Evolutionary conservation across 2,888 invertebrate species (phyloP), one percentile per base, ranked within the genome.

Genomic region (Sminthurinus aureus): DNA sequence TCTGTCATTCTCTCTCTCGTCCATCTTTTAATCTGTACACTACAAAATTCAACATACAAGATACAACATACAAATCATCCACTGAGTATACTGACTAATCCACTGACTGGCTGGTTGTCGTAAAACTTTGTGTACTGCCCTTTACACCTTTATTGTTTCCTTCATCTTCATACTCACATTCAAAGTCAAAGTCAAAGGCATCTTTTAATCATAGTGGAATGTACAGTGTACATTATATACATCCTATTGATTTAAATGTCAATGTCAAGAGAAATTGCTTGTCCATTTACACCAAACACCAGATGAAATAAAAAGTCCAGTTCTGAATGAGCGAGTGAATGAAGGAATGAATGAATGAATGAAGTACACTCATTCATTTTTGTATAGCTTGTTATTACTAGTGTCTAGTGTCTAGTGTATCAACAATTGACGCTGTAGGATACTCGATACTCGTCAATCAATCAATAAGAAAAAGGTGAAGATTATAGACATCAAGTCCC

Each of bases 241-340:
- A 71, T 69, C 67, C 71, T 71, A 71, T 71, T 71, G 71, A 71
- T 71, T 71, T 71, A 71, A 24, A 71, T 71, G 71, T 71, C 71
- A 71, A 71, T 71, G 71, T 71, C 71, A 26, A 71, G 71, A 15
- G 71, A 71, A 26, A 24, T 71, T 71, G 24, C 26, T 58, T 18
- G 18, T 58, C 2, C 58, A 58, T 38, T 38, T 38, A 38, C 38
- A 38, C 38, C 6, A 4, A 4, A 38, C 38, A 38, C 38, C 38
- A 38, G 6, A 38, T 38, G 38, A 38, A 38, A 38, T 38, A 38
- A 38, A 38, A 38, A 38, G 38, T 38, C 38, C 38, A 38, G 38
- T 38, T 6, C 38, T 38, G 38, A 38, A 4, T 38, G 38, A 38
- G 38, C 6, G 38, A 38, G 6, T 38, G 38, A 38, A 38, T 38